A percentile compares a stretch with the other conserved stretches of the same genome.
Conservation (phyloP, 1,140 invertebrate species). For the Megalopta genalis region DNA sequence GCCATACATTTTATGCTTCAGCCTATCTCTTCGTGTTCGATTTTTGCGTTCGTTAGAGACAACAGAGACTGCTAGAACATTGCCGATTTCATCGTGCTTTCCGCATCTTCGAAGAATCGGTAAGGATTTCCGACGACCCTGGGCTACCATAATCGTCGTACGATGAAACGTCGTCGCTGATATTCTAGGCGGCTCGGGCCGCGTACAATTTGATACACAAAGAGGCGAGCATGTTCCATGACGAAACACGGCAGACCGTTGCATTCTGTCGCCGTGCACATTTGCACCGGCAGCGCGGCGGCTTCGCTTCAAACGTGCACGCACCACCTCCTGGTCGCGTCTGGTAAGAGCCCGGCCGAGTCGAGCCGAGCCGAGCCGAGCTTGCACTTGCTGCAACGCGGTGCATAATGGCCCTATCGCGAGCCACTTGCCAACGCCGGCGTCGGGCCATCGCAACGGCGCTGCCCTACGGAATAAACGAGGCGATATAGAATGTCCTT, state of each 20-base stretch:
- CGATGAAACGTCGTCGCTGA: constrained; percentile 64
- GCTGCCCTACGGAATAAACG: constrained; percentile 3
- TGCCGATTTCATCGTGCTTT: too few relatives aligned
- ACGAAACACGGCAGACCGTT: constrained; percentile 20
- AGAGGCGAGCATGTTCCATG: constrained; percentile 37
- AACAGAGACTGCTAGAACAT: too few relatives aligned
- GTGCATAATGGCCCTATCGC: constrained; percentile 49
- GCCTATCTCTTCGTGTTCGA: too few relatives aligned
- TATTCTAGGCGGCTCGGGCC: constrained; percentile 48
- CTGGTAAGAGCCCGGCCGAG: not conserved
- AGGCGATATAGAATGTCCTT: constrained; percentile 1
- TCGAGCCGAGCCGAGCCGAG: not conserved
- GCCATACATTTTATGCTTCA: too few relatives aligned
- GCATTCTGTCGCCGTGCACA: not conserved
- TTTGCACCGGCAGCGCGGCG: not conserved
- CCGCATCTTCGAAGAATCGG: too few relatives aligned
- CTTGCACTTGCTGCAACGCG: constrained; percentile 28
- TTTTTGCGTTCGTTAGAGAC: too few relatives aligned
- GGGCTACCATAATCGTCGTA: constrained; percentile 47
- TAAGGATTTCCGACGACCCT: too few relatives aligned
- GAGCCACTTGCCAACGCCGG: constrained; percentile 34
- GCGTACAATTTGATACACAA: constrained; percentile 49
- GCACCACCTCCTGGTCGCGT: constrained; percentile 28
- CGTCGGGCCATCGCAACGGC: constrained; percentile 38
- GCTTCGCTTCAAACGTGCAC: not conserved